Conservation (phyloP, 2,888 invertebrate species). For the Rotaria sp. region DNA sequence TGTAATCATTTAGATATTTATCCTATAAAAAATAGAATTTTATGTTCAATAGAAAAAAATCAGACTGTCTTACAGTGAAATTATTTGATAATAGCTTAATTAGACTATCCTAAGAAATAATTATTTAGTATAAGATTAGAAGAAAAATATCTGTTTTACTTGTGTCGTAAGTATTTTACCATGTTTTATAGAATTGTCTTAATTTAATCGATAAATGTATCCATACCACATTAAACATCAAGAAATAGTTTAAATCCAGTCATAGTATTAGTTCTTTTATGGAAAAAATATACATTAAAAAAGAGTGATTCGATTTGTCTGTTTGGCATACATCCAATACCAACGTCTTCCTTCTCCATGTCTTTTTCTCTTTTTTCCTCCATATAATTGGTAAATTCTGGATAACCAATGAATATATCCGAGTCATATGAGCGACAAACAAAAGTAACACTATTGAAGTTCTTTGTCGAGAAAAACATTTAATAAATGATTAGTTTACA, state of each 20-base stretch:
- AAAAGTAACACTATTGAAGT: background rate
- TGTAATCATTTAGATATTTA: background rate
- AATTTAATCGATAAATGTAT: too few species aligned
- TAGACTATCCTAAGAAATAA: background rate
- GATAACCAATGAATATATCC: background rate
- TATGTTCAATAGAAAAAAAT: background rate
- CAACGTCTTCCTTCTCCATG: background rate
- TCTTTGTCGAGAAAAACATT: background rate
- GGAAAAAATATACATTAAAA: background rate
- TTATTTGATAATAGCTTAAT: background rate
- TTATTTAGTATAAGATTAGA: background rate
- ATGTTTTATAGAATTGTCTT: background rate
- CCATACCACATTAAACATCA: background rate
- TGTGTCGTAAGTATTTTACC: background rate
- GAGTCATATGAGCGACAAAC: background rate
- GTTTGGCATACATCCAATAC: background rate
- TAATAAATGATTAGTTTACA: background rate
- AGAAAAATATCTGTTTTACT: background rate
- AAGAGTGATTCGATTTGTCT: background rate
- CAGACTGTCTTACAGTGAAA: background rate
- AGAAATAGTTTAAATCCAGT: background rate
- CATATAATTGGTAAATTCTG: background rate
- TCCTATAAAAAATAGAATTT: background rate
- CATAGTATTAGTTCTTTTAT: background rate
- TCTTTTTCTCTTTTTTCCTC: background rate